Evolutionary conservation across 1,140 invertebrate genomes (phyloP), one percentile per base, ranked within the genome.

Genomic region (Calliphora vicina): DNA sequence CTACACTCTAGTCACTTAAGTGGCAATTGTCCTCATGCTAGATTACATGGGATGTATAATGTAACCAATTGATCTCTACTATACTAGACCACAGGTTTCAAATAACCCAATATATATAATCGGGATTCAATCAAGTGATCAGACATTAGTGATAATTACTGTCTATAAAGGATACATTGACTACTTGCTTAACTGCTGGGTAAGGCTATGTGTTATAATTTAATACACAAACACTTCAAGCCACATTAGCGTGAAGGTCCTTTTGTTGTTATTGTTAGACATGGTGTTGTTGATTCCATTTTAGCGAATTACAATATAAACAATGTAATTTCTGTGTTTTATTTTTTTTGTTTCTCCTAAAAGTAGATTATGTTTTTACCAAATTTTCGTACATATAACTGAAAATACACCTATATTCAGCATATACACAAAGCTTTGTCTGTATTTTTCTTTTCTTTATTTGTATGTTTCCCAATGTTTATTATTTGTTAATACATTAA

Each of bases 401-500:
- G 10, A 57, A 57, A 57, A 57, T 57, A 57, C 45, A 57, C 17
- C 45, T 57, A n/a, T 15, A n/a, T 3, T 2, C 0, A n/a, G n/a
- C n/a, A 57, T 57, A 6, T 57, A 5, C n/a, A 57, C 15, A 17
- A n/a, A n/a, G n/a, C n/a, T n/a, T n/a, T n/a, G n/a, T n/a, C n/a
- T n/a, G n/a, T n/a, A n/a, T n/a, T n/a, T n/a, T n/a, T n/a, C n/a
- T n/a, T n/a, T n/a, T n/a, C n/a, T n/a, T n/a, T n/a, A n/a, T n/a
- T n/a, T n/a, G n/a, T 57, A 17, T 6, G 50, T 57, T 57, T 57
- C 17, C 50, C 12, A n/a, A 57, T n/a, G 50, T 43, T 78, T 78
- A 78, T 78, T 78, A 35, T 78, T 78, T 78, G 74, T 43, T 43
- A 78, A 78, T 78, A 78, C 74, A 45, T 78, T 78, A 78, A 78